Percentiles rank a stretch among this genome's conserved stretches.
Conservation (phyloP, 2,888 invertebrate genomes). For the Cordilura impudica region DNA sequence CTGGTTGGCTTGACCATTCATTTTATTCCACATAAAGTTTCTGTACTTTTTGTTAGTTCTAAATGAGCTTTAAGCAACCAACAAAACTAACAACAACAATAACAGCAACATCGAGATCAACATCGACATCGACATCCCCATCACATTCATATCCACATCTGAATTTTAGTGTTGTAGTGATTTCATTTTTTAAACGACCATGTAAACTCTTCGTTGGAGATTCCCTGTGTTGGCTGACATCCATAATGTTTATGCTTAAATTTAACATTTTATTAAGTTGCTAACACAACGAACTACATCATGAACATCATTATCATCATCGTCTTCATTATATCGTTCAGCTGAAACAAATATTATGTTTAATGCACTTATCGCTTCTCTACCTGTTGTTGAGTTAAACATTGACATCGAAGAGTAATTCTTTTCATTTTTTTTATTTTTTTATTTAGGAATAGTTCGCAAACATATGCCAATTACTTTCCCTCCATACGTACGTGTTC, state of each 20-base stretch:
- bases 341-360: slow-evolving; percentile 29
- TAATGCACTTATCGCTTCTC: slow-evolving; percentile 44
- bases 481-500: background rate
- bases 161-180: slow-evolving; percentile 17
- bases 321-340: background rate
- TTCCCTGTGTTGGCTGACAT: slow-evolving; percentile 18
- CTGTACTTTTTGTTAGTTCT: slow-evolving; percentile 29
- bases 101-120: background rate
- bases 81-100: background rate
- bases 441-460: slow-evolving; percentile 18
- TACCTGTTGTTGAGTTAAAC: background rate
- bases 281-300: slow-evolving; percentile 40
- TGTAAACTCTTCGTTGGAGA: slow-evolving; percentile 23
- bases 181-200: slow-evolving; percentile 41
- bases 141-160: slow-evolving; percentile 14
- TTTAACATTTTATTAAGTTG: slow-evolving; percentile 58
- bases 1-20: slow-evolving; percentile 26
- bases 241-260: slow-evolving; percentile 49
- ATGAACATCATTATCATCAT: slow-evolving; percentile 7
- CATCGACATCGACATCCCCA: background rate
- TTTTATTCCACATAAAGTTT: slow-evolving; percentile 19
- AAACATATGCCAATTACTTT: slow-evolving; percentile 42
- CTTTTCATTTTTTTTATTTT: background rate
- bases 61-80: slow-evolving; percentile 16
- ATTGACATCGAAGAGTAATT: background rate